Percentiles rank a stretch among this genome's conserved stretches.
Conservation (phyloP, 92 coral and sea anemone species). For the Porites divaricata region DNA sequence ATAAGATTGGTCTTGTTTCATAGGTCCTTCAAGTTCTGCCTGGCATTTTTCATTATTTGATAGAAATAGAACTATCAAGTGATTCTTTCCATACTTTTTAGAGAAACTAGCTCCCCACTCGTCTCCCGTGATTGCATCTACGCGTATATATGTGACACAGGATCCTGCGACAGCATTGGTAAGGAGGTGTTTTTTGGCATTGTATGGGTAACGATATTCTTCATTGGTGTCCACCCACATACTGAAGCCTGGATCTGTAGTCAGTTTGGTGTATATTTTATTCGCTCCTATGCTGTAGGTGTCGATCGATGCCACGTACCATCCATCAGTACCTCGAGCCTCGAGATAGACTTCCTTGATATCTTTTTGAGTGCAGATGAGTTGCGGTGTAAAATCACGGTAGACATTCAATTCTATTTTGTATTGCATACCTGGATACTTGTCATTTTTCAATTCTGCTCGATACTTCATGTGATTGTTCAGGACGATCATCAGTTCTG, state of each 20-base stretch:
- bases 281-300: conserved; percentile 21
- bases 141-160: conserved; percentile 32
- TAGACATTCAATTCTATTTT: background rate
- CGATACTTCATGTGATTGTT: background rate
- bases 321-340: conserved; percentile 22
- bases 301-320: conserved; percentile 31
- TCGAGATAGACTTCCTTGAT: conserved; percentile 17
- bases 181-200: conserved; percentile 30
- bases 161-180: conserved; percentile 29
- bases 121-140: conserved; percentile 22
- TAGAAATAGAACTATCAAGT: conserved; percentile 20
- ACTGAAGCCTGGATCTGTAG: conserved; percentile 18
- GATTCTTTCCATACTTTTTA: background rate
- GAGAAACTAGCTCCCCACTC: conserved; percentile 10
- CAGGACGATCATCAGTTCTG: conserved; percentile 7
- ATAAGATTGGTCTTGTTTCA: conserved; percentile 6
- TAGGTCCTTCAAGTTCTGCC: conserved; percentile 42
- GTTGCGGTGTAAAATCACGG: conserved; percentile 4
- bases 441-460: conserved; percentile 3
- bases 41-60: conserved; percentile 14
- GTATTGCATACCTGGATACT: background rate
- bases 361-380: conserved; percentile 16
- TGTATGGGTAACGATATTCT: conserved; percentile 20
- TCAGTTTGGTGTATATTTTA: conserved; percentile 8
- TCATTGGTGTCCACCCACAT: background rate